phyloP scores from a whole-genome alignment of 2,888 invertebrate species.

The Andricus quercusramuli region DNA sequence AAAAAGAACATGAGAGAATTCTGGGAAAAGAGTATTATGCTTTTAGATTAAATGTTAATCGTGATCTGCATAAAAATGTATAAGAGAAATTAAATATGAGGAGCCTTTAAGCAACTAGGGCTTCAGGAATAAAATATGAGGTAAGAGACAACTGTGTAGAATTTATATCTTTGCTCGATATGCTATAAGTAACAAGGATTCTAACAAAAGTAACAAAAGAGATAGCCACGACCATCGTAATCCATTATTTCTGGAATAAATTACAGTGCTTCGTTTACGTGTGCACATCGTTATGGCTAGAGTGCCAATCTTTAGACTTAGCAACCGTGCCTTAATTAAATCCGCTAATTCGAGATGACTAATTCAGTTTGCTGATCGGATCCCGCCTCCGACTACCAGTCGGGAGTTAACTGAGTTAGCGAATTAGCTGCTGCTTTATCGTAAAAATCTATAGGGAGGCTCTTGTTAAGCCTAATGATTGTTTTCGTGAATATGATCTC shows the following conservation, averaged over 20 bases:
- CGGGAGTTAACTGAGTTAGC: constrained; percentile 58
- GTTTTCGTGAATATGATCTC: not conserved
- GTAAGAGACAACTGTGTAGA: not conserved
- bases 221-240: constrained; percentile 3
- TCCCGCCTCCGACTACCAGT: constrained; percentile 57
- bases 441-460: constrained; percentile 47
- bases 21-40: not conserved
- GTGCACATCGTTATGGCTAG: constrained; percentile 34
- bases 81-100: not conserved
- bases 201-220: not conserved
- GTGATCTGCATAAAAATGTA: not conserved
- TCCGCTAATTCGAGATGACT: constrained; percentile 61
- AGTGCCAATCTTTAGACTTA: constrained; percentile 52
- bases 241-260: constrained; percentile 12
- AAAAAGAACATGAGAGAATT: not conserved
- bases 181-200: not conserved
- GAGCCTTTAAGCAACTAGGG: no score
- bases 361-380: constrained; percentile 64
- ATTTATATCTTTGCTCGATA: not conserved
- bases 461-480: constrained; percentile 46
- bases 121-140: no score
- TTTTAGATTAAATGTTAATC: not conserved
- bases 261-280: constrained; percentile 20
- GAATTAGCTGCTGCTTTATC: constrained; percentile 53
- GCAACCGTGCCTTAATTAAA: constrained; percentile 55